Conservation (phyloP, 2,888 invertebrate species). For the Hirtodrosophila alboralis region DNA sequence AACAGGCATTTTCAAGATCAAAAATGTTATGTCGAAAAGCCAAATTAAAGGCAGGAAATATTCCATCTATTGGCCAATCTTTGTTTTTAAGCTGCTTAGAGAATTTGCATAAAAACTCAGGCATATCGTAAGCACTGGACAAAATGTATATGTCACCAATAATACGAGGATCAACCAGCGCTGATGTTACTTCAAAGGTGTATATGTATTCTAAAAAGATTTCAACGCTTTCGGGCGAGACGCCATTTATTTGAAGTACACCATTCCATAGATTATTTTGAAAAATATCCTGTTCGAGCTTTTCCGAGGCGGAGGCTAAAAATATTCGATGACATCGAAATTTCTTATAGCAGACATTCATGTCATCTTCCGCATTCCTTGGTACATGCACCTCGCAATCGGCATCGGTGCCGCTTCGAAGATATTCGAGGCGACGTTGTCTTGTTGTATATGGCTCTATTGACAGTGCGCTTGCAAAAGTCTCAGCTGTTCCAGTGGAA, state of each 20-base stretch:
- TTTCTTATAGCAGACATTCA: constrained; percentile 47
- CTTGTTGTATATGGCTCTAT: constrained; percentile 2
- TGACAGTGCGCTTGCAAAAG: neutral
- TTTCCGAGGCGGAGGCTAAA: constrained; percentile 57
- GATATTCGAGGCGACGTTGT: constrained; percentile 42
- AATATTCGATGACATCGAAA: constrained; percentile 59
- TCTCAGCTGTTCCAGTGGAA: too few species aligned
- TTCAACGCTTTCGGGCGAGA: constrained; percentile 56
- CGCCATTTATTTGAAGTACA: constrained; percentile 55
- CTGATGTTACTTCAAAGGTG: constrained; percentile 48
- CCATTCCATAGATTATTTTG: constrained; percentile 57
- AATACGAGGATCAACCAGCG: constrained; percentile 5
- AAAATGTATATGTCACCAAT: constrained; percentile 52
- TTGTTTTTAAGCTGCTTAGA: constrained; percentile 16
- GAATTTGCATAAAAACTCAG: constrained; percentile 44
- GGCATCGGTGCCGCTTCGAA: constrained; percentile 38
- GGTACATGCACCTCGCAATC: constrained; percentile 60
- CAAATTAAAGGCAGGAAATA: constrained; percentile 55
- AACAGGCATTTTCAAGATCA: constrained; percentile 45
- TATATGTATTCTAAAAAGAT: constrained; percentile 60
- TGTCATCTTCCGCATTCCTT: neutral
- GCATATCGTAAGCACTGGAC: constrained; percentile 51
- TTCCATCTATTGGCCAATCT: constrained; percentile 40
- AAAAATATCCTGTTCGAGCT: constrained; percentile 54
- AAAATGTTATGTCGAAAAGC: constrained; percentile 53